These are phyloP conservation scores for Columba janthina DNA, from an alignment of 2,113 vertebrate species.

Conservation along the genomic window DNA sequence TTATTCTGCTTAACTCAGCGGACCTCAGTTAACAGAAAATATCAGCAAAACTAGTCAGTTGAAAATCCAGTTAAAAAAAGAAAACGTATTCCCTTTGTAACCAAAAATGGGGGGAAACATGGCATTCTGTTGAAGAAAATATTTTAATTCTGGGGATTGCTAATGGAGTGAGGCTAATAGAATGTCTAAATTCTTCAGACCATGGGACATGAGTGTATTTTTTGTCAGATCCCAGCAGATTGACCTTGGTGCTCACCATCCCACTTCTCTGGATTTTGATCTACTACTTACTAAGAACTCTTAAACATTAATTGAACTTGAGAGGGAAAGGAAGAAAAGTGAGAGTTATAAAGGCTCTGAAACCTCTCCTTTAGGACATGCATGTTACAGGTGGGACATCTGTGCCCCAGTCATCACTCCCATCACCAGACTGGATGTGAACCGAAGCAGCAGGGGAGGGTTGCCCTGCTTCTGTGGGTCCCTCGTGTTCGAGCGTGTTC, in stretches of 20 bases:
- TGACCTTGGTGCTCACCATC: background rate
- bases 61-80: background rate
- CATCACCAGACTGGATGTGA: background rate
- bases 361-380: background rate
- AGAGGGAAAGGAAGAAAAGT: background rate
- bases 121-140: background rate
- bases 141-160: background rate
- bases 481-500: rapidly evolving
- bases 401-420: background rate
- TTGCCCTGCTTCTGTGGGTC: background rate
- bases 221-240: rapidly evolving
- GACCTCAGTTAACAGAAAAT: background rate
- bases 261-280: background rate
- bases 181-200: background rate
- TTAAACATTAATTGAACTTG: background rate
- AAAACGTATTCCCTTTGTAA: background rate
- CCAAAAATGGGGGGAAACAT: background rate
- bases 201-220: background rate
- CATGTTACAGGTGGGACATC: background rate
- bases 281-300: background rate
- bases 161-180: background rate
- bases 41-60: background rate
- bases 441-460: background rate
- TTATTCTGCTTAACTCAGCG: background rate
- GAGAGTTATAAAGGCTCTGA: background rate